Percentiles rank a stretch among this genome's conserved stretches.
Evolutionary conservation across 2,797 vertebrate species (phyloP).

Genomic region (Spheniscus humboldti): DNA sequence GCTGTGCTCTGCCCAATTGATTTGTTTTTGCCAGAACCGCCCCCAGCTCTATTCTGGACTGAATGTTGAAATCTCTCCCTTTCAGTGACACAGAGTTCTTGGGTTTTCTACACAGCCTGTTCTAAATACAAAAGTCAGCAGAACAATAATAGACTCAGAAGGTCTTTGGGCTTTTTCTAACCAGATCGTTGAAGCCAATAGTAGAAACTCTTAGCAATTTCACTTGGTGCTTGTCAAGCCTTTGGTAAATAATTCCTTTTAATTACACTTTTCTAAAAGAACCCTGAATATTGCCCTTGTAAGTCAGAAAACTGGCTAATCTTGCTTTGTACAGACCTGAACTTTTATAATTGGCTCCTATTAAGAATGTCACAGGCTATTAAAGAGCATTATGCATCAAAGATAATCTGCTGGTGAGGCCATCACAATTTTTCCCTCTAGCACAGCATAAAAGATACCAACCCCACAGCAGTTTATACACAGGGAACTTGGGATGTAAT

Average conservation of each 20-base stretch:
- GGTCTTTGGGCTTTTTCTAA: not conserved
- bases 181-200: not conserved
- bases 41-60: not conserved
- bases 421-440: not conserved
- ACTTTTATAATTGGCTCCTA: slow-evolving; percentile 19
- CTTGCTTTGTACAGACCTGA: slow-evolving; percentile 6
- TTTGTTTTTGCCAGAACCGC: not conserved
- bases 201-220: not conserved
- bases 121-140: slow-evolving; percentile 16
- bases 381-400: not conserved
- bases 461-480: not conserved
- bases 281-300: not conserved
- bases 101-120: not conserved
- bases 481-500: not conserved
- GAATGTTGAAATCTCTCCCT: not conserved
- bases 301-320: not conserved
- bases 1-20: not conserved
- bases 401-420: not conserved
- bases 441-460: not conserved
- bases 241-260: slow-evolving; percentile 19
- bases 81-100: not conserved
- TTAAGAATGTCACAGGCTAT: slow-evolving; percentile 16
- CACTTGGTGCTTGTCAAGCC: not conserved
- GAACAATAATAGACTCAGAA: not conserved
- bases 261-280: not conserved